These are phyloP conservation scores for Gordius sp. DNA, from an alignment of 2,888 invertebrate species.

Conservation along the genomic window DNA sequence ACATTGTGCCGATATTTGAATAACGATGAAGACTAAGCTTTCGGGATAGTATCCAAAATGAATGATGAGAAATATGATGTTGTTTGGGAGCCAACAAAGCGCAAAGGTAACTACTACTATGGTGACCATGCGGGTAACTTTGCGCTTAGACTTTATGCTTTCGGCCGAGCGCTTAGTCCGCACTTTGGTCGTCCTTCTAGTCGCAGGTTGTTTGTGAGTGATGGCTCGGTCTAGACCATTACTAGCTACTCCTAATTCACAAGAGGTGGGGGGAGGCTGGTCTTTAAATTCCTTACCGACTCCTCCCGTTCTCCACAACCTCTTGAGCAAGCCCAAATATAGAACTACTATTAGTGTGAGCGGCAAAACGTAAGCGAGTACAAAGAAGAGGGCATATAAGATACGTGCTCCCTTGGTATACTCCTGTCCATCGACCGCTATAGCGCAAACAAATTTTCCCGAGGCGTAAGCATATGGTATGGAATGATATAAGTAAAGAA, in stretches of 20 bases:
- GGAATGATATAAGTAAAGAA: not conserved
- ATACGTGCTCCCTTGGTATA: conserved; percentile 20
- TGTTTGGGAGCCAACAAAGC: conserved; percentile 73
- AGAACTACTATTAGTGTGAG: conserved; percentile 55
- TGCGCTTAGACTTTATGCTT: conserved; percentile 51
- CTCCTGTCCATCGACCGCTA: not conserved
- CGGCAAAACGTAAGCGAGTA: conserved; percentile 62
- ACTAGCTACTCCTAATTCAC: no score
- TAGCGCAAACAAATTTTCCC: conserved; percentile 23
- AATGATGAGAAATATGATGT: conserved; percentile 35
- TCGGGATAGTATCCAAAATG: conserved; percentile 17
- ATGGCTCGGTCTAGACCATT: no score
- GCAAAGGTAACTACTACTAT: conserved; percentile 71
- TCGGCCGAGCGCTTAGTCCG: conserved; percentile 36
- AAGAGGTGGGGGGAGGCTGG: no score
- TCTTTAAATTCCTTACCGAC: no score
- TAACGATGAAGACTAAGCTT: conserved; percentile 29
- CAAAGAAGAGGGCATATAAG: conserved; percentile 48
- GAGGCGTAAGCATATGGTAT: conserved; percentile 20
- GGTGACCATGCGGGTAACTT: conserved; percentile 68
- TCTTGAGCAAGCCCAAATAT: conserved; percentile 60
- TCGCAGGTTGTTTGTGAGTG: not conserved
- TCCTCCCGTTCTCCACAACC: conserved; percentile 46
- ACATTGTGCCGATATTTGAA: conserved; percentile 26
- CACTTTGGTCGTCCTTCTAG: not conserved